These are phyloP conservation scores for Pammene fasciana DNA, from an alignment of 2,888 invertebrate species.

Conservation along the genomic window DNA sequence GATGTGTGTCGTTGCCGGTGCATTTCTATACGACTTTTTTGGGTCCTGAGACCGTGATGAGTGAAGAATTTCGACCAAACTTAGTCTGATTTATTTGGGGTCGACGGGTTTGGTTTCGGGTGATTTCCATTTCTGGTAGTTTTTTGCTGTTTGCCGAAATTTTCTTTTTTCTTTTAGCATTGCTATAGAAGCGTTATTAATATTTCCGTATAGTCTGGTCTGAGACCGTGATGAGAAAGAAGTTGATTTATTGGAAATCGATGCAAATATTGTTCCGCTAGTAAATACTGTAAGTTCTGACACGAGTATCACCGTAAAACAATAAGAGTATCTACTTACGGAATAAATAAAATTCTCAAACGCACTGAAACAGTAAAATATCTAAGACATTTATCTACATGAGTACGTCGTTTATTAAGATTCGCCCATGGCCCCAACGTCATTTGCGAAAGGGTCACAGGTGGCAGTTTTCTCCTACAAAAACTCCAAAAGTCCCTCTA, in stretches of 20 bases:
- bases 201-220: no score
- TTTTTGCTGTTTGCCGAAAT: not conserved
- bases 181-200: no score
- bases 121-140: slow-evolving; percentile 4
- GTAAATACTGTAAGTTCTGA: no score
- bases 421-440: not conserved
- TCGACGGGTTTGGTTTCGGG: slow-evolving; percentile 5
- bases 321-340: no score
- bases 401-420: not conserved
- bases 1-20: slow-evolving; percentile 64
- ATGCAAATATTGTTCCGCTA: no score
- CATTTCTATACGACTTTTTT: slow-evolving; percentile 56
- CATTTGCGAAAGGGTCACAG: slow-evolving; percentile 26
- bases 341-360: no score
- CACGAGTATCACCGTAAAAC: no score
- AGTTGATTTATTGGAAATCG: no score
- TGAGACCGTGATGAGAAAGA: no score
- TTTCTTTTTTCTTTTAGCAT: not conserved
- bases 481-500: slow-evolving; percentile 13
- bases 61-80: slow-evolving; percentile 37
- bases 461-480: slow-evolving; percentile 11
- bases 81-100: slow-evolving; percentile 29
- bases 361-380: no score
- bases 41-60: slow-evolving; percentile 40
- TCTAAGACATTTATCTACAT: no score